These are phyloP conservation scores for Anastatus disparis DNA, from an alignment of 1,140 invertebrate species.

Conservation along the genomic window DNA sequence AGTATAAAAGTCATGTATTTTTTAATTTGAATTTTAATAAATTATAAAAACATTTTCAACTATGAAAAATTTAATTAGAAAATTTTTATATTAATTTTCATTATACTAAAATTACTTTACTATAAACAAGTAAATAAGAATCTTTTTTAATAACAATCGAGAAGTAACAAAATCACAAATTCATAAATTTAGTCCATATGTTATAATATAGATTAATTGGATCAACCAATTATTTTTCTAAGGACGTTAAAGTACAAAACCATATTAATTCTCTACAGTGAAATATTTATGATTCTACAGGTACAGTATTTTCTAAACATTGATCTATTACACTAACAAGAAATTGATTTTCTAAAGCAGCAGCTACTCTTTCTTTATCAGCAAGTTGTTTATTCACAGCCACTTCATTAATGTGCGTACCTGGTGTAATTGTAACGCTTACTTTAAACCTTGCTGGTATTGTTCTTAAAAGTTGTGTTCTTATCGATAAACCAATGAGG, in stretches of 20 bases:
- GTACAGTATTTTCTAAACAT: slow-evolving; percentile 72
- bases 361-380: slow-evolving; percentile 97
- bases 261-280: too few species aligned
- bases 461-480: slow-evolving; percentile 88
- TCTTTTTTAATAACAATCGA: background rate
- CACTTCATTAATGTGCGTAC: slow-evolving; percentile 89
- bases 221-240: too few species aligned
- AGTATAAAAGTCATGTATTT: background rate
- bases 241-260: too few species aligned
- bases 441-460: slow-evolving; percentile 91
- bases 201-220: too few species aligned
- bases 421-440: slow-evolving; percentile 89
- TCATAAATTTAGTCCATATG: too few species aligned
- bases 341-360: slow-evolving; percentile 93
- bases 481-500: slow-evolving; percentile 89
- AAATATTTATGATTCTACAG: background rate
- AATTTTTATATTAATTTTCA: background rate
- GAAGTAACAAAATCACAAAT: too few species aligned
- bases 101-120: background rate
- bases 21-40: too few species aligned
- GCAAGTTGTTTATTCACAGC: slow-evolving; percentile 98
- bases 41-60: too few species aligned
- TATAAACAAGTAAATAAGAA: slow-evolving; percentile 2
- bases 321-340: slow-evolving; percentile 95
- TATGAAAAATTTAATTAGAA: too few species aligned